Evolutionary conservation across 2,797 vertebrate species (phyloP), one percentile per base, ranked within the genome.

Genomic region (Scarus forsteni): DNA sequence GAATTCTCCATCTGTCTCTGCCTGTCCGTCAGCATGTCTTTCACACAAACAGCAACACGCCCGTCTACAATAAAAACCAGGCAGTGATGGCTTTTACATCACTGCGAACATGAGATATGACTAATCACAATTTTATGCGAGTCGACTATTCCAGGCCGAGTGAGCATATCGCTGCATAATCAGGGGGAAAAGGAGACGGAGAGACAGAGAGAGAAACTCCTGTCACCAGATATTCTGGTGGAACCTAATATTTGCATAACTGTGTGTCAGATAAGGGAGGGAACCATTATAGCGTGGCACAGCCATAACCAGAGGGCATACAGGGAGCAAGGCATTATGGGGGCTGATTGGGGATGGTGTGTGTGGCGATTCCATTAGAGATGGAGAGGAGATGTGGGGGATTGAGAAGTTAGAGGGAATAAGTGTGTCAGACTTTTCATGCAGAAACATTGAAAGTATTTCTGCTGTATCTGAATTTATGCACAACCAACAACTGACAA

Each of bases 221-320:
- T 85, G 85, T 87, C 83, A 85, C 85, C 85, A 88, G 84, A 89
- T 89, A 85, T 85, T 84, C 58, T 52, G 79, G 77, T 82, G 86
- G 89, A 91, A 88, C 86, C 76, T 86, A 84, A 88, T 87, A 91
- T 92, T 92, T 92, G 90, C 91, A 92, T 93, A 90, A 87, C 87
- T 72, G 77, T 68, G 73, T 78, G 88, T 91, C 84, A 90, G 92
- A 92, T 91, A 90, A 90, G 76, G 46, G 65, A 58, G 70, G 77
- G 81, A 7, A 40, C 60, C 80, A 88, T 89, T 89, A 89, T 64
- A 89, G 83, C 84, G 70, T 84, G 83, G 85, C 84, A 67, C 85
- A 85, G 84, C 78, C 79, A 60, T 92, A 83, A 89, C 92, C 87
- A 64, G 66, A 60, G 79, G 91, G 87, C 82, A 78, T 60, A 16